Percentiles rank a stretch among this genome's conserved stretches.
Conservation (phyloP, 2,113 vertebrate species). For the Petromus typicus region DNA sequence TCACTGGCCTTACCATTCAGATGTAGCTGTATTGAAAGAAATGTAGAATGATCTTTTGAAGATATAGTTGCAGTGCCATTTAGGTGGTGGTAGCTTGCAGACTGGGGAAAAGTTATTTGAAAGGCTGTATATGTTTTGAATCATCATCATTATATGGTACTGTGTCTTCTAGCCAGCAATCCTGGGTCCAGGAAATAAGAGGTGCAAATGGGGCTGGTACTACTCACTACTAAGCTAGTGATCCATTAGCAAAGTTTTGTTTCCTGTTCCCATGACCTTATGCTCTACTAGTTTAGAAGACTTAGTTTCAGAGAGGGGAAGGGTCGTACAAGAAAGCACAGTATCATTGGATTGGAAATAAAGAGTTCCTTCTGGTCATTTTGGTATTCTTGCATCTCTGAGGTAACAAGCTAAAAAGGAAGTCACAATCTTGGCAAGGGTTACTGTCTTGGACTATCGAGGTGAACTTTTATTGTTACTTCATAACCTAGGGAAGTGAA, state of each 20-base stretch:
- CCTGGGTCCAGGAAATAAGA: not conserved
- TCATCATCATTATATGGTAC: not conserved
- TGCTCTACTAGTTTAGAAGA: too few species aligned
- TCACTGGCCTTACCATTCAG: too few species aligned
- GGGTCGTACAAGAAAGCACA: not conserved
- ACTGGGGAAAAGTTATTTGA: not conserved
- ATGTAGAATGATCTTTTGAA: not conserved
- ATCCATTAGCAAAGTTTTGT: not conserved
- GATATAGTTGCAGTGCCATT: not conserved
- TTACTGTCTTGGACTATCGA: not conserved
- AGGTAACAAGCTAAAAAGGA: not conserved
- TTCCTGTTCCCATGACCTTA: not conserved
- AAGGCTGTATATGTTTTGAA: not conserved
- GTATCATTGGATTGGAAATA: not conserved
- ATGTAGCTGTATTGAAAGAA: not conserved
- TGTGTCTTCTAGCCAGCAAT: not conserved
- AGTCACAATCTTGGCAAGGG: not conserved
- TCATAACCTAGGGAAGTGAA: not conserved
- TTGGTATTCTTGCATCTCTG: not conserved
- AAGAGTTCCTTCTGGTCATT: not conserved
- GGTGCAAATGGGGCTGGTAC: not conserved
- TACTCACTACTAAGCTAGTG: not conserved
- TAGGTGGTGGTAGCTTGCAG: not conserved
- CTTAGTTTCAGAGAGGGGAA: too few species aligned
- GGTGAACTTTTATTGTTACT: not conserved